These are phyloP conservation scores for Thymelicus sylvestris DNA, from an alignment of 2,888 invertebrate genomes.

Conservation along the genomic window DNA sequence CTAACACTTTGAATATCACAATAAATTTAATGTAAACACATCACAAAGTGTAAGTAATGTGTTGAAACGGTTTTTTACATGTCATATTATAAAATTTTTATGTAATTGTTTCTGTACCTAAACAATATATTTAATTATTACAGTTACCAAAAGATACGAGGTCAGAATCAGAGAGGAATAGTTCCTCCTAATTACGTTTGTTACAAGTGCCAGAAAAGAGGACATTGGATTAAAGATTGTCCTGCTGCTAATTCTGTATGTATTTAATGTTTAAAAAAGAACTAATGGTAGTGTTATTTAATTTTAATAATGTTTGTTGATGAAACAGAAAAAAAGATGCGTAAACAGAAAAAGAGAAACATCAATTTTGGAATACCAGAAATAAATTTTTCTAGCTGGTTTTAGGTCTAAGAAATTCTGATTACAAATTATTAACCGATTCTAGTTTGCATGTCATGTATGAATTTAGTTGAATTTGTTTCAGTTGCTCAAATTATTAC, in stretches of 20 bases:
- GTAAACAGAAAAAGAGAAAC: background rate
- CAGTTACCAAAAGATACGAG: slow-evolving; percentile 95
- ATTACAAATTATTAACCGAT: too few species aligned
- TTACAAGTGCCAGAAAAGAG: slow-evolving; percentile 96
- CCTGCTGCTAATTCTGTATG: slow-evolving; percentile 86
- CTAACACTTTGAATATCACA: too few species aligned
- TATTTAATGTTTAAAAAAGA: slow-evolving; percentile 17
- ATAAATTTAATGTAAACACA: too few species aligned
- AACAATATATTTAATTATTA: slow-evolving; percentile 52
- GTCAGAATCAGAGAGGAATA: slow-evolving; percentile 94
- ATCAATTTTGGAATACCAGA: too few species aligned
- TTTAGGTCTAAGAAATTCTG: too few species aligned
- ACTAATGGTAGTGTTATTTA: background rate
- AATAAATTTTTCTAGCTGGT: too few species aligned
- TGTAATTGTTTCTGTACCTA: background rate
- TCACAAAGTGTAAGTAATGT: too few species aligned
- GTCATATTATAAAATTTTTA: too few species aligned
- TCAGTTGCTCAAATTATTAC: too few species aligned
- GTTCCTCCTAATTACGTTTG: slow-evolving; percentile 97
- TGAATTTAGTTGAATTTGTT: too few species aligned
- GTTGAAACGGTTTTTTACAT: too few species aligned
- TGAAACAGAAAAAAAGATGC: background rate
- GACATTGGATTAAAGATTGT: slow-evolving; percentile 99
- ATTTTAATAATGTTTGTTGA: background rate
- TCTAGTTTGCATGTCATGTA: too few species aligned